A percentile compares a stretch with the other conserved stretches of the same genome.
These are phyloP conservation scores for Nasonovia ribisnigri DNA, from an alignment of 2,888 invertebrate species.

Conservation along the genomic window DNA sequence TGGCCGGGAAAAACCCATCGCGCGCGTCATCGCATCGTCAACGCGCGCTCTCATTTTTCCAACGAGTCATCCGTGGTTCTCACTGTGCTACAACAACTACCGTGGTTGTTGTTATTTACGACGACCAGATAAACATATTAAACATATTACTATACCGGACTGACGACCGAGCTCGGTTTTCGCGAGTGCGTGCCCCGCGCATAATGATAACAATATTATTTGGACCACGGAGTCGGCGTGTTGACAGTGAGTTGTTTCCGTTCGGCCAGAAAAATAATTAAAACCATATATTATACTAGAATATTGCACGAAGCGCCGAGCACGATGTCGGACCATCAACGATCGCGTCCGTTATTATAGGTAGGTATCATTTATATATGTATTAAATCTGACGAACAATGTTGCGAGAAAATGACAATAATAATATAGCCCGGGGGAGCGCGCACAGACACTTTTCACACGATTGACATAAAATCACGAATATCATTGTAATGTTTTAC, in stretches of 20 bases:
- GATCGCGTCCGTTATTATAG: too few relatives aligned
- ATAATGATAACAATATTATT: not conserved
- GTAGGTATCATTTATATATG: too few relatives aligned
- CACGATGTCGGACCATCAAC: too few relatives aligned
- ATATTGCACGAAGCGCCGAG: not conserved
- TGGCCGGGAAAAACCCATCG: not conserved
- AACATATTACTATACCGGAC: too few relatives aligned
- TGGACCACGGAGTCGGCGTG: not conserved
- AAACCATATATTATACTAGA: not conserved
- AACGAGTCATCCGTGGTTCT: not conserved
- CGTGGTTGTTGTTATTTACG: not conserved
- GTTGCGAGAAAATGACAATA: not conserved
- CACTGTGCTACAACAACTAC: too few relatives aligned
- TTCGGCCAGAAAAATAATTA: not conserved
- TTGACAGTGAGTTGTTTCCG: slow-evolving; percentile 6
- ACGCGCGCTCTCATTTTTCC: not conserved
- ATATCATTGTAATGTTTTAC: not conserved
- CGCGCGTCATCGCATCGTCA: not conserved
- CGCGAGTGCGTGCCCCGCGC: not conserved
- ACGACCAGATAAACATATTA: not conserved
- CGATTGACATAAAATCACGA: not conserved
- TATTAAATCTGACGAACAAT: not conserved
- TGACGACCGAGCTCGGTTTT: not conserved
- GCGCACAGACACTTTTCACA: not conserved
- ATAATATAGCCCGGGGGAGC: not conserved